phyloP scores from a whole-genome alignment of 2,113 vertebrate genomes.

The Apaloderma vittatum region DNA sequence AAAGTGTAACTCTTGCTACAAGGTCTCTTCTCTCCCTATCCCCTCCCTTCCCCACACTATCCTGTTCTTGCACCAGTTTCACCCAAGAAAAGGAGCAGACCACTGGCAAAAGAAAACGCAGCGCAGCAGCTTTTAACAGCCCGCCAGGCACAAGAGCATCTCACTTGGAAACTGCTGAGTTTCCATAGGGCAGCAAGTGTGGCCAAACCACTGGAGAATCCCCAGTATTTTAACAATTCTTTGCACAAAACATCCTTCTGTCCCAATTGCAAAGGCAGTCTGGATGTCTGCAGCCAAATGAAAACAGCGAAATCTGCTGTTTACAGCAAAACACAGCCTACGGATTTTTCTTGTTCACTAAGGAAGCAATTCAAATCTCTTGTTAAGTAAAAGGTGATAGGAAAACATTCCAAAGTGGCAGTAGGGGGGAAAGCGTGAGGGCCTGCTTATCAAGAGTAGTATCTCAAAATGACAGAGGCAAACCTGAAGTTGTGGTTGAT shows the following conservation, averaged over 20 bases:
- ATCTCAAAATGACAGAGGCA: not conserved
- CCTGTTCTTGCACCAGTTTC: not conserved
- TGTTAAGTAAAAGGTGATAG: constrained; percentile 20
- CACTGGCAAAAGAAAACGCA: accelerated
- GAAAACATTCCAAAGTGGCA: constrained; percentile 2
- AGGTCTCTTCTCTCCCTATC: not conserved
- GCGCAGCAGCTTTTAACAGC: not conserved
- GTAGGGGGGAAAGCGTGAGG: not conserved
- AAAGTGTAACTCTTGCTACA: not conserved
- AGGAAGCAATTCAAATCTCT: not conserved
- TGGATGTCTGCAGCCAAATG: constrained; percentile 11
- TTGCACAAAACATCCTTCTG: not conserved
- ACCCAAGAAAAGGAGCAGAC: not conserved
- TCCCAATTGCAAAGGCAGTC: constrained; percentile 24
- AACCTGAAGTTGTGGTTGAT: not conserved
- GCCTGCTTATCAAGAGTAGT: not conserved
- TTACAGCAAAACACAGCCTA: constrained; percentile 61
- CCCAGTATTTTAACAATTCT: not conserved
- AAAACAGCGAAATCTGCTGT: constrained; percentile 61
- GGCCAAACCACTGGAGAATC: not conserved
- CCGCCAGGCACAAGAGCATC: accelerated
- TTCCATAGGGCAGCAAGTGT: not conserved
- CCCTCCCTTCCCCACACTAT: not conserved
- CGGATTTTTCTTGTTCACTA: not conserved
- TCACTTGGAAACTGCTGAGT: not conserved